Base-by-base conservation (phyloP, 2,888 invertebrate genomes). In the Caenorhabditis panamensis region DNA sequence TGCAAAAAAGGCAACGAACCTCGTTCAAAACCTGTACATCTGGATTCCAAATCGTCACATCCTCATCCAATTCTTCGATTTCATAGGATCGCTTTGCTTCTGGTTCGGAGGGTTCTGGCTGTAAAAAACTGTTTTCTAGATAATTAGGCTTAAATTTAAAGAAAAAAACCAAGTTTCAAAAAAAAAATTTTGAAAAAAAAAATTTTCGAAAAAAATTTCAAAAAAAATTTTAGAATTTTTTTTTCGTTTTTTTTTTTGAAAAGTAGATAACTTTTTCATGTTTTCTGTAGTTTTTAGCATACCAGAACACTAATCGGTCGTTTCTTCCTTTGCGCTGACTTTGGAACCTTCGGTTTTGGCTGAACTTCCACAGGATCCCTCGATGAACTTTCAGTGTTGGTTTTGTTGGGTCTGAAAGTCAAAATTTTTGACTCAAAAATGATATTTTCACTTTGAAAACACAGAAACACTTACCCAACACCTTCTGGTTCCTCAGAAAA, bases 311-410 rank as follows among this genome's bases (percentile, higher is more conserved):
- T 59, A 49, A 79, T 37, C 53, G 24, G 37, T 31, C 61, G 51
- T 61, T 75, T 75, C 20, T 36, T 26, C 5, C 62, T 6, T 18
- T 53, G 62, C n/a, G n/a, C n/a, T n/a, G n/a, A n/a, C n/a, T n/a
- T n/a, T n/a, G n/a, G n/a, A n/a, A n/a, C n/a, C n/a, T n/a, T n/a
- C n/a, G n/a, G n/a, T n/a, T n/a, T n/a, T n/a, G n/a, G n/a, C n/a
- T n/a, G n/a, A n/a, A n/a, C n/a, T 26, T 72, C 79, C 1, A 47
- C 63, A 62, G 71, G 72, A 26, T 79, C 72, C 72, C 67, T 79
- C 16, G 72, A 67, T 3, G 79, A 26, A 58, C 71, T 54, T 67
- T 72, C 79, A 9, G 67, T 62, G 41, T 63, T 66, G 13, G 72
- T 58, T 62, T 62, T 76, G 54, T 5, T 6, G 31, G 9, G 31